phyloP scores from a whole-genome alignment of 2,888 invertebrate species.

The Orthonevra nobilis region DNA sequence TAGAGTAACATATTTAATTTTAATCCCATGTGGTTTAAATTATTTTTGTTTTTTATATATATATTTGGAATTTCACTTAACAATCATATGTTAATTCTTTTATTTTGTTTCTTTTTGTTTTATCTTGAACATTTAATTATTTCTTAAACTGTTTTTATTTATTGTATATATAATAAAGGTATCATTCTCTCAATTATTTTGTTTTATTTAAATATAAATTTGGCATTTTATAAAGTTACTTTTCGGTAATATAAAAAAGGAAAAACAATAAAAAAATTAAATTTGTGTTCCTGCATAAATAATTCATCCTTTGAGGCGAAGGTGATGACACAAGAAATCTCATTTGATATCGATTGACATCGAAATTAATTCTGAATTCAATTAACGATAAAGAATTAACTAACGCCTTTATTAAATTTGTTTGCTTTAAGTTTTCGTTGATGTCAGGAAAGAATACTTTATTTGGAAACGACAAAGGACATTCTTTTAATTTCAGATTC shows the following conservation, averaged over 20 bases:
- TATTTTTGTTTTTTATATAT: not conserved
- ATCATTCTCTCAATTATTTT: slow-evolving; percentile 48
- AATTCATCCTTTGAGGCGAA: not conserved
- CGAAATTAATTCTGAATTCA: not conserved
- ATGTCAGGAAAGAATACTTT: no score
- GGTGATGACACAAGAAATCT: no score
- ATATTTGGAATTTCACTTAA: slow-evolving; percentile 20
- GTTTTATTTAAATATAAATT: slow-evolving; percentile 36
- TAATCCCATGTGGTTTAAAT: not conserved
- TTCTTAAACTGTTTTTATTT: slow-evolving; percentile 6
- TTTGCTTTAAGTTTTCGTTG: no score
- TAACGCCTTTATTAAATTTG: no score
- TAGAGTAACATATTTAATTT: slow-evolving; percentile 37
- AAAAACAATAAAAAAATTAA: not conserved
- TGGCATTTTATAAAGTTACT: slow-evolving; percentile 32
- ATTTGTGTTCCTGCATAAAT: not conserved
- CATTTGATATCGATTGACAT: no score
- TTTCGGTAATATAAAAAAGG: not conserved
- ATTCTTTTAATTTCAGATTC: slow-evolving; percentile 7
- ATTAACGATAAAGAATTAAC: no score
- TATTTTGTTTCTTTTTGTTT: slow-evolving; percentile 12
- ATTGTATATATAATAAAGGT: slow-evolving; percentile 34
- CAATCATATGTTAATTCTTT: slow-evolving; percentile 44
- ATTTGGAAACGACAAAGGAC: no score
- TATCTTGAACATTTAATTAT: slow-evolving; percentile 15